Evolutionary conservation across 2,888 invertebrate species (phyloP), one percentile per base, ranked within the genome.

Genomic region (Frankliniella fusca): DNA sequence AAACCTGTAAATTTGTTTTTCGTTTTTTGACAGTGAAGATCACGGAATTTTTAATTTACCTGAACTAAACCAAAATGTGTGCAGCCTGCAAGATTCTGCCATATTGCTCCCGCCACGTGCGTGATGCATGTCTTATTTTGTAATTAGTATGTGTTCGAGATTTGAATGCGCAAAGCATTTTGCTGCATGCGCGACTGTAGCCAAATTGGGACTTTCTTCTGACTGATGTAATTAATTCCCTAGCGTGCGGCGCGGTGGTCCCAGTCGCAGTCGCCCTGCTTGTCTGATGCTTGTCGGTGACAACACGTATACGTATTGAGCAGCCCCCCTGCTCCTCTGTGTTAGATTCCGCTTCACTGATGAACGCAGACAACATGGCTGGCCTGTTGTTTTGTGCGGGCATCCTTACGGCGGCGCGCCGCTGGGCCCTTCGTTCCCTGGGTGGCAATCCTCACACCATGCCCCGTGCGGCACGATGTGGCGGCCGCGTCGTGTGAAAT

Each of bases 401-500:
- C 38, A 38, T 38, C 38, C 38, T 38, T 38, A 38, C 27, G 12
- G 70, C 70, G 61, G 61, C 61, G 61, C n/a, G 61, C 61, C 23
- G 70, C 23, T 23, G 11, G 1, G 23, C 70, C 70, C 70, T 27
- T 7, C n/a, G 54, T 18, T 54, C 54, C 54, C 12, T 76, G 61
- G 61, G 61, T 61, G 61, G 61, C 61, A 61, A 61, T 61, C 61
- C 18, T 61, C 7, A 15, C 61, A 61, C 20, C 61, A 0, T n/a
- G 10, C 18, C 61, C 38, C 38, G 38, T 38, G 3, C 38, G 38
- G 38, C 38, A 38, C 38, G 38, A 5, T 38, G 5, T 20, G 15
- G 20, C 54, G 54, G 54, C 23, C 23, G n/a, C 70, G 70, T 23
- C 70, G 70, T 76, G 27, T 76, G 70, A 76, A 76, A 76, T 76